These are phyloP conservation scores for Alauda arvensis DNA, from an alignment of 2,797 vertebrate species.

Conservation along the genomic window DNA sequence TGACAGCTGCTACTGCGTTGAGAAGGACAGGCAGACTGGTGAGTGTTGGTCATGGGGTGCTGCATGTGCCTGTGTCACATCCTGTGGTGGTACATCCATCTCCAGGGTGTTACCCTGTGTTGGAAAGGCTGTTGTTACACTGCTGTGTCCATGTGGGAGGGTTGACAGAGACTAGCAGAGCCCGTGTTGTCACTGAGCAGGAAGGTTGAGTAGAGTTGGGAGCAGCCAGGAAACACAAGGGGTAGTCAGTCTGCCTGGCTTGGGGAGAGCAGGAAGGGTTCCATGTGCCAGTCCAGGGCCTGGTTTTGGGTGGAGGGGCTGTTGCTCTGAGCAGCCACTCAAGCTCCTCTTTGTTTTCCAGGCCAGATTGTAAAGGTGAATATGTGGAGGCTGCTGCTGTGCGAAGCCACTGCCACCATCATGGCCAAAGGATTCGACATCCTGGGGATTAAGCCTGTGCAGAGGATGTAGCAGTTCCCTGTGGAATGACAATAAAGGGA, in stretches of 20 bases:
- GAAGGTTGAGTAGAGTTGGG: neutral
- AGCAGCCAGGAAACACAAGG: neutral
- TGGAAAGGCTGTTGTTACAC: neutral
- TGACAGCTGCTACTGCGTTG: constrained; percentile 95
- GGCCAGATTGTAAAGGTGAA: constrained; percentile 92
- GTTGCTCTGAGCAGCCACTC: neutral
- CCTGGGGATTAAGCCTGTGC: constrained; percentile 88
- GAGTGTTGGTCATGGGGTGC: neutral
- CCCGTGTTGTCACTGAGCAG: neutral
- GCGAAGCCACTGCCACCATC: constrained; percentile 86
- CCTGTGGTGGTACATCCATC: neutral
- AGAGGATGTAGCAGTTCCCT: constrained; percentile 83
- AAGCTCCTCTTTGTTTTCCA: constrained; percentile 51
- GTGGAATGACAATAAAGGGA: constrained; percentile 40
- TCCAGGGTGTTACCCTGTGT: neutral
- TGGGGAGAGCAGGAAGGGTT: neutral
- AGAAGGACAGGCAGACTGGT: constrained; percentile 95
- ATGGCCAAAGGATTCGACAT: constrained; percentile 96
- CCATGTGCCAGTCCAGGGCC: neutral
- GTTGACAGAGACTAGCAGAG: neutral
- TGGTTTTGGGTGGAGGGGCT: rapidly evolving
- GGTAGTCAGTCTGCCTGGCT: neutral
- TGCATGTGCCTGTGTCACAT: rapidly evolving
- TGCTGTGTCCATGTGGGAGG: neutral
- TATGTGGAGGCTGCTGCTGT: constrained; percentile 93